Evolutionary conservation across 2,888 invertebrate species (phyloP), one percentile per base, ranked within the genome.

Genomic region (Eueremaeus valkanovi): DNA sequence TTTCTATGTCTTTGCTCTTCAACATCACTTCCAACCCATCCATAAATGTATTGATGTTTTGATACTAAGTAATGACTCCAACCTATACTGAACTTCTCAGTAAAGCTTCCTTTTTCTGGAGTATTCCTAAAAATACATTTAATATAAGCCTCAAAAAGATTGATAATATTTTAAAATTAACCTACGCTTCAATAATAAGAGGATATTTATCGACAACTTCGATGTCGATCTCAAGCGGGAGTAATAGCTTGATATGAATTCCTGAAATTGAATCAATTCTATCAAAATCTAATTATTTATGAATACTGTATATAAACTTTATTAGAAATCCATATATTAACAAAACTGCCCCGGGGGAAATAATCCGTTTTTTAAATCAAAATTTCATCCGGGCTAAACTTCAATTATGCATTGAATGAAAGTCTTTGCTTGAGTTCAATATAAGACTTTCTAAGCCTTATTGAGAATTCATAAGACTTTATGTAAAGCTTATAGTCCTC

Each of bases 111-210:
- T 13, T n/a, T 29, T 72, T 55, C 72, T 18, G 51, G 29, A 45
- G 42, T n/a, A 49, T 58, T n/a, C 11, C 68, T 40, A 36, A 68
- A 8, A 18, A 31, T 27, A n/a, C 63, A 31, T 40, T 55, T 51
- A 8, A 61, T 29, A n/a, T 31, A 11, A 36, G n/a, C 11, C 16
- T 6, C n/a, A 61, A 31, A 9, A 16, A 21, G n/a, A 61, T 36
- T 68, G 40, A 31, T n/a, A 11, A 31, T 13, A 68, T 5, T 21
- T 49, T 72, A 31, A 36, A 18, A 18, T 18, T 55, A n/a, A 36
- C 72, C 49, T 72, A 76, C 76, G 70, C 40, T 73, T 76, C 70
- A 49, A 76, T 58, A 21, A 76, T n/a, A n/a, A 76, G 31, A 6
- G 76, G 72, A 66, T 76, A 76, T 40, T 72, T 72, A 33, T 27